These are phyloP conservation scores for Formica exsecta DNA, from an alignment of 1,140 invertebrate genomes.

Conservation along the genomic window DNA sequence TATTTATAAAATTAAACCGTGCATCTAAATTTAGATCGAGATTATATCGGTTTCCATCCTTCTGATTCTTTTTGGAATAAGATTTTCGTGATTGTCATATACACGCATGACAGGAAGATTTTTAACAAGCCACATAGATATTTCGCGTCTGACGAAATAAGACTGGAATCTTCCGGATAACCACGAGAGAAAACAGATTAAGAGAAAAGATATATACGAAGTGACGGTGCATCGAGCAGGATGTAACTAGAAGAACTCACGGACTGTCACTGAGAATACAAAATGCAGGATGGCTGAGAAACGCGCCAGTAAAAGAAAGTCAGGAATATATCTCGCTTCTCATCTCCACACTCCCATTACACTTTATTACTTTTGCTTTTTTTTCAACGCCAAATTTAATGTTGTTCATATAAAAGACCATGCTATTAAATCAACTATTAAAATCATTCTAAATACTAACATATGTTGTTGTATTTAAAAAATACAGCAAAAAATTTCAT, in stretches of 20 bases:
- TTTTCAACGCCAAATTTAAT: conserved; percentile 57
- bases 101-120: conserved; percentile 7
- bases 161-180: conserved; percentile 70
- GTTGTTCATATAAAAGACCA: conserved; percentile 51
- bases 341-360: conserved; percentile 73
- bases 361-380: conserved; percentile 67
- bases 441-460: neutral
- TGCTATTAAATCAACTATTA: neutral
- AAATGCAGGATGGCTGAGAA: conserved; percentile 71
- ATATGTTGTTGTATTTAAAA: neutral
- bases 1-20: no score
- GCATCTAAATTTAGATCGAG: neutral
- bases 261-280: conserved; percentile 76
- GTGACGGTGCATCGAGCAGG: conserved; percentile 42
- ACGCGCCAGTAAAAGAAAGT: conserved; percentile 72
- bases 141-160: conserved; percentile 67
- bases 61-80: neutral
- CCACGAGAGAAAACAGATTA: conserved; percentile 37
- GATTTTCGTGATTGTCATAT: conserved; percentile 14
- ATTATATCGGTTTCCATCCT: conserved; percentile 16
- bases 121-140: conserved; percentile 65
- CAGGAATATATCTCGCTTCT: conserved; percentile 75
- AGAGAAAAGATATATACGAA: conserved; percentile 36
- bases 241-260: conserved; percentile 68
- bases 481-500: neutral